These are phyloP conservation scores for Platerodrilus igneus DNA, from an alignment of 2,888 invertebrate species.

Conservation along the genomic window DNA sequence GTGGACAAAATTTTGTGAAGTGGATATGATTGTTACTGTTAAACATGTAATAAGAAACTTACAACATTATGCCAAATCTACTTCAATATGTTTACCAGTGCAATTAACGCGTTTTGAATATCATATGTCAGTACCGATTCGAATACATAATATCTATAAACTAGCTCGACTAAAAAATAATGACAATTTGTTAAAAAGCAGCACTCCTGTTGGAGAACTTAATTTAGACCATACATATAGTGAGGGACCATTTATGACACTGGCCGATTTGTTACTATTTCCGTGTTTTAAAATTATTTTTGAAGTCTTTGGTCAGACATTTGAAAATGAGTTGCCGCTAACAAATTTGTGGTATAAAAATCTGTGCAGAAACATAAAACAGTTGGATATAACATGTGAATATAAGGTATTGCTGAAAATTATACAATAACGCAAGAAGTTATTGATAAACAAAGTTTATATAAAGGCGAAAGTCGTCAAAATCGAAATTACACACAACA, in stretches of 20 bases:
- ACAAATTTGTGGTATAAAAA: conserved; percentile 60
- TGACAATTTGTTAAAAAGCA: conserved; percentile 44
- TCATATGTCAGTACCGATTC: conserved; percentile 78
- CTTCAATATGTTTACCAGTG: conserved; percentile 54
- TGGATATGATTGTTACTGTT: conserved; percentile 65
- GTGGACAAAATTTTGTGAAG: conserved; percentile 92
- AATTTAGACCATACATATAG: conserved; percentile 68
- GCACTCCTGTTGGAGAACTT: conserved; percentile 51
- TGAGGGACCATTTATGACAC: conserved; percentile 76
- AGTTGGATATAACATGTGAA: no score
- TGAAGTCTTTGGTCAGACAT: conserved; percentile 44
- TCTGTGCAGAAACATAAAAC: conserved; percentile 5
- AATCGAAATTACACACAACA: conserved; percentile 73
- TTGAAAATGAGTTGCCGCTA: conserved; percentile 55
- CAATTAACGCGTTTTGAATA: conserved; percentile 74
- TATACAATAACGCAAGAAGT: conserved; percentile 26
- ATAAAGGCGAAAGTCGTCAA: conserved; percentile 73
- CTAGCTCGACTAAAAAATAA: conserved; percentile 56
- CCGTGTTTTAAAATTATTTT: conserved; percentile 64
- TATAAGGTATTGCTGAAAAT: no score
- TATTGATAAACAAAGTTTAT: conserved; percentile 56
- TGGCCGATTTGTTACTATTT: conserved; percentile 78
- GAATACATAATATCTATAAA: conserved; percentile 81
- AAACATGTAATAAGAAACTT: conserved; percentile 44
- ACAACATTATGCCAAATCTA: conserved; percentile 26